A percentile compares a stretch with the other conserved stretches of the same genome.
Evolutionary conservation across 92 coral and sea anemone species (phyloP).

Genomic region (Isaurus tuberculatus): DNA sequence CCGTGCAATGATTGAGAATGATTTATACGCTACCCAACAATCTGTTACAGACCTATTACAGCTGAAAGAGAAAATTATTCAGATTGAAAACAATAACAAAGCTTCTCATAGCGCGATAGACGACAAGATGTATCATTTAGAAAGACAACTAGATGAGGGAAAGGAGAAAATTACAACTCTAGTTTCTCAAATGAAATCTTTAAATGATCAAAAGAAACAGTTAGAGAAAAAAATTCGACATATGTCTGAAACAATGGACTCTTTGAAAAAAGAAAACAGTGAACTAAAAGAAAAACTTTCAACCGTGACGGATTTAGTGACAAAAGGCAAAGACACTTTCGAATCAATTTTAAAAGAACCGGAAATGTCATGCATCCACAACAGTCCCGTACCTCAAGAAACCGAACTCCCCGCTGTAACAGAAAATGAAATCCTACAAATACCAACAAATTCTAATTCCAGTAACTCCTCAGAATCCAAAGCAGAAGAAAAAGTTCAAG

Average conservation of each 20-base stretch:
- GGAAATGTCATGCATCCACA: not conserved
- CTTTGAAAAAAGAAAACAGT: conserved; percentile 27
- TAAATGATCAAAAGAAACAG: conserved; percentile 49
- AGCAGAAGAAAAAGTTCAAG: not conserved
- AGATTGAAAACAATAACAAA: too few species aligned
- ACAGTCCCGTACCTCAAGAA: conserved; percentile 9
- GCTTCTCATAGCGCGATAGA: conserved; percentile 2
- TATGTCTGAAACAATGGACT: not conserved
- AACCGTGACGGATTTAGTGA: conserved; percentile 24
- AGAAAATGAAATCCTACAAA: conserved; percentile 13
- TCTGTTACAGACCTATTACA: too few species aligned
- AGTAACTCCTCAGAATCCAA: not conserved
- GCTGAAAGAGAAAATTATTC: too few species aligned
- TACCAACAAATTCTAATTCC: not conserved
- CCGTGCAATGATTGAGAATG: conserved; percentile 7
- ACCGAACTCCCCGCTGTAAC: conserved; percentile 1
- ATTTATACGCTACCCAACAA: not conserved
- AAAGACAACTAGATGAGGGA: not conserved
- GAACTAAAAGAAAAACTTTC: conserved; percentile 38
- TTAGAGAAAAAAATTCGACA: conserved; percentile 14
- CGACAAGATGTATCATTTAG: conserved; percentile 36
- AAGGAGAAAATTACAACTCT: not conserved
- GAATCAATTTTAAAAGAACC: conserved; percentile 38
- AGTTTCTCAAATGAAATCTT: conserved; percentile 37
- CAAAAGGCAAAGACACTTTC: conserved; percentile 42